Evolutionary conservation across 2,797 vertebrate species (phyloP).

Genomic region (Poecilia picta): DNA sequence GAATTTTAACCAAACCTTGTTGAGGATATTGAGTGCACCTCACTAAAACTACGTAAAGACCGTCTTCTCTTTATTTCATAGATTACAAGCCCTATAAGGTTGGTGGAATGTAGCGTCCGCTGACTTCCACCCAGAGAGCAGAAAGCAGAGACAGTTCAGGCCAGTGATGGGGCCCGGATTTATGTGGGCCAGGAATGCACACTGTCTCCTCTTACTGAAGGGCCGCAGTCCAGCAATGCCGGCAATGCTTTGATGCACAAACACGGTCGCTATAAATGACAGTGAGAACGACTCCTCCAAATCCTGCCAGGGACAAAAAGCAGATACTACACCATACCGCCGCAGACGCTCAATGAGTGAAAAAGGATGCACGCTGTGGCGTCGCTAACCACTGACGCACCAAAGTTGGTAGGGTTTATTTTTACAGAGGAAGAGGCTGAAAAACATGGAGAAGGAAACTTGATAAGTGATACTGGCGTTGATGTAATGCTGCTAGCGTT

Average conservation of each 20-base stretch:
- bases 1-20: conserved; percentile 16
- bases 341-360: conserved; percentile 56
- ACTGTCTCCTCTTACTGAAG: conserved; percentile 62
- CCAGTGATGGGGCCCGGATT: conserved; percentile 17
- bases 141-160: conserved; percentile 26
- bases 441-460: conserved; percentile 21
- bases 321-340: conserved; percentile 16
- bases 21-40: neutral
- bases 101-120: conserved; percentile 35
- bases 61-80: neutral
- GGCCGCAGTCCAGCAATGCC: conserved; percentile 50
- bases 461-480: conserved; percentile 30
- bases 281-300: conserved; percentile 40
- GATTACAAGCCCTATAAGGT: conserved; percentile 8
- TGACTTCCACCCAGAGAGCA: conserved; percentile 38
- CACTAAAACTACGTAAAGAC: conserved; percentile 6
- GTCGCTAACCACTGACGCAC: conserved; percentile 30
- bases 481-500: conserved; percentile 11
- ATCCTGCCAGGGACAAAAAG: conserved; percentile 55
- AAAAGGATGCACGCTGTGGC: conserved; percentile 47
- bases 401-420: conserved; percentile 70
- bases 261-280: conserved; percentile 55
- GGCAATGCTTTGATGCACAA: conserved; percentile 67
- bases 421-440: conserved; percentile 32
- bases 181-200: conserved; percentile 37